Evolutionary conservation across 2,113 vertebrate species (phyloP).

Genomic region (Crotophaga sulcirostris): DNA sequence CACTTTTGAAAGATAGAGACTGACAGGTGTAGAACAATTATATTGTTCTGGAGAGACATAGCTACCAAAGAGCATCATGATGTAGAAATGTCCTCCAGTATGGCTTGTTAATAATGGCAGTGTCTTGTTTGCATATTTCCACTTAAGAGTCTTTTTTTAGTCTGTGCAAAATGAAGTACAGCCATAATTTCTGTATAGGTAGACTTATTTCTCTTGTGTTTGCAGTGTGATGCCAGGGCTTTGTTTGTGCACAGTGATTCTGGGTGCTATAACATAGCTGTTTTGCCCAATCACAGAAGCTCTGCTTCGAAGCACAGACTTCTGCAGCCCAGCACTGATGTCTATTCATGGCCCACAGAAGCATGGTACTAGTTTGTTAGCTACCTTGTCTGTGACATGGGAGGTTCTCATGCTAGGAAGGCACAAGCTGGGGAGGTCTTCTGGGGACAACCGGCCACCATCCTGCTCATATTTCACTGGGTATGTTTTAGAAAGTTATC

Average conservation of each 20-base stretch:
- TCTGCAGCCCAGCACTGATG: neutral
- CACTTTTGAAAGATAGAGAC: neutral
- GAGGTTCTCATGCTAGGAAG: neutral
- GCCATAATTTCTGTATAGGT: neutral
- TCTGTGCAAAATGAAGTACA: neutral
- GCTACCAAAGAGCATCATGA: neutral
- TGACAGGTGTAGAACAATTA: neutral
- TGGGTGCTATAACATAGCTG: neutral
- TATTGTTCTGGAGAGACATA: neutral
- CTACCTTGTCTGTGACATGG: neutral
- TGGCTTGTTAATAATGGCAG: neutral
- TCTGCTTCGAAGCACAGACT: neutral
- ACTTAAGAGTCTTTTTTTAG: neutral
- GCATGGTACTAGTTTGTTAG: neutral
- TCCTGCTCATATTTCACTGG: neutral
- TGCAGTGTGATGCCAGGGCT: neutral
- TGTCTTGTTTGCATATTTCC: neutral
- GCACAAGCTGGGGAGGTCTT: accelerated
- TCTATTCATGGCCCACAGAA: neutral
- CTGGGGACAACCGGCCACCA: neutral
- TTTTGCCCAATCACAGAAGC: neutral
- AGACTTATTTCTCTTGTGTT: neutral
- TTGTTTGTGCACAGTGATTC: neutral
- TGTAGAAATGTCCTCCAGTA: neutral
- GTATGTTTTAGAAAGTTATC: neutral